Percentiles rank a stretch among this genome's conserved stretches.
Evolutionary conservation across 1,140 invertebrate genomes (phyloP).

Genomic region (Bombus pascuorum): DNA sequence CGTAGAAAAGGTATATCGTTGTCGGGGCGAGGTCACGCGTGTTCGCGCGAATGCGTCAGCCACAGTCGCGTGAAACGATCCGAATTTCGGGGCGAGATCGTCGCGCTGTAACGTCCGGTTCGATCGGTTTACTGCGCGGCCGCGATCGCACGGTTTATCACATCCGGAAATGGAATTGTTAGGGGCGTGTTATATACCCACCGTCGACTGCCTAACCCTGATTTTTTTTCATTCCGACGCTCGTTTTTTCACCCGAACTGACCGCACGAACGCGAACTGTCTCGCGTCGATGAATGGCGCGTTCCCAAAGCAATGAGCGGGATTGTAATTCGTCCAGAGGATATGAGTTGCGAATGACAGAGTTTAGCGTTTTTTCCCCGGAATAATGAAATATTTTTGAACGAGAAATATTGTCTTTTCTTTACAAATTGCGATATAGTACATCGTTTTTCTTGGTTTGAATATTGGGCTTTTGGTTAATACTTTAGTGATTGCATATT

Average conservation of each 20-base stretch:
- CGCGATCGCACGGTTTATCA: conserved; percentile 71
- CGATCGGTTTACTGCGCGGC: conserved; percentile 73
- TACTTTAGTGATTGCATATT: not conserved
- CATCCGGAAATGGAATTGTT: conserved; percentile 74
- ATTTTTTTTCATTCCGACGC: conserved; percentile 32
- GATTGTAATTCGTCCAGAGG: not conserved
- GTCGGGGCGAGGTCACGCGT: not conserved
- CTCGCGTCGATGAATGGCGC: conserved; percentile 19
- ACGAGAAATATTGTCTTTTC: not conserved
- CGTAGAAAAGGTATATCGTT: conserved; percentile 21
- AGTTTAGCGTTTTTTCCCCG: not conserved
- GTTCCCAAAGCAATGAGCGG: not conserved
- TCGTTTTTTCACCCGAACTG: conserved; percentile 19
- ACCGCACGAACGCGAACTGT: conserved; percentile 19
- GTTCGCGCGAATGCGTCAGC: conserved; percentile 6
- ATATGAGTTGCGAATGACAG: not conserved
- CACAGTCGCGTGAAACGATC: conserved; percentile 71
- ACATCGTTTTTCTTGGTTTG: not conserved
- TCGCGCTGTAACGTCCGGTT: conserved; percentile 61
- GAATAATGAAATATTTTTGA: not conserved
- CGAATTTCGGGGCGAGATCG: conserved; percentile 70
- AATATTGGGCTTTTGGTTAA: not conserved
- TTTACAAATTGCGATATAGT: too few relatives aligned
- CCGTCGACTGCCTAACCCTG: conserved; percentile 32
- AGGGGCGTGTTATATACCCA: conserved; percentile 62